These are phyloP conservation scores for Larimichthys crocea DNA, from an alignment of 2,113 vertebrate genomes.

Conservation along the genomic window DNA sequence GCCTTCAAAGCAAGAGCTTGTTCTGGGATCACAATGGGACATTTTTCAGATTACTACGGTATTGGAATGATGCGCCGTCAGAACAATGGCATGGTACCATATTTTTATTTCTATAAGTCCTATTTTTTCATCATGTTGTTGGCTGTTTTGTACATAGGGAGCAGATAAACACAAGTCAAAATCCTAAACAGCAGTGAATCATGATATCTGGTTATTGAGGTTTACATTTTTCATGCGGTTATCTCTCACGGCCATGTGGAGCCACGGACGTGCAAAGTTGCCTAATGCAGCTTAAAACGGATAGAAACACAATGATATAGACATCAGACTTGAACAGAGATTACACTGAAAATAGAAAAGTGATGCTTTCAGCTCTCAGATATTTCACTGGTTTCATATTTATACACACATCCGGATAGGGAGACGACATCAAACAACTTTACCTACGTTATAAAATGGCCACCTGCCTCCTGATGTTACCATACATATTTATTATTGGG, in stretches of 20 bases:
- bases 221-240: background rate
- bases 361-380: conserved; percentile 11
- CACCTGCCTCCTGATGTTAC: conserved; percentile 10
- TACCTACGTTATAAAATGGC: background rate
- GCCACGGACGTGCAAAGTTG: background rate
- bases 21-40: too few species aligned
- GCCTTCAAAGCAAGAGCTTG: too few species aligned
- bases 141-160: background rate
- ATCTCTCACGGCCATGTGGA: conserved; percentile 27
- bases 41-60: too few species aligned
- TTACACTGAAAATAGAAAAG: background rate
- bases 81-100: too few species aligned
- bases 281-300: conserved; percentile 1
- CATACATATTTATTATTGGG: background rate
- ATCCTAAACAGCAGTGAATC: background rate
- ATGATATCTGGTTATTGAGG: background rate
- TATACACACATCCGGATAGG: background rate
- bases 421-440: conserved; percentile 5
- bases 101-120: too few species aligned
- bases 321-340: background rate
- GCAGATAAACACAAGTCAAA: background rate
- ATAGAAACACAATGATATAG: conserved; percentile 3
- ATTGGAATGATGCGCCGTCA: too few species aligned
- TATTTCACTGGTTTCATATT: conserved; percentile 1
- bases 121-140: too few species aligned